Base-by-base conservation (phyloP, 2,113 vertebrate species). In the Mugil cephalus region DNA sequence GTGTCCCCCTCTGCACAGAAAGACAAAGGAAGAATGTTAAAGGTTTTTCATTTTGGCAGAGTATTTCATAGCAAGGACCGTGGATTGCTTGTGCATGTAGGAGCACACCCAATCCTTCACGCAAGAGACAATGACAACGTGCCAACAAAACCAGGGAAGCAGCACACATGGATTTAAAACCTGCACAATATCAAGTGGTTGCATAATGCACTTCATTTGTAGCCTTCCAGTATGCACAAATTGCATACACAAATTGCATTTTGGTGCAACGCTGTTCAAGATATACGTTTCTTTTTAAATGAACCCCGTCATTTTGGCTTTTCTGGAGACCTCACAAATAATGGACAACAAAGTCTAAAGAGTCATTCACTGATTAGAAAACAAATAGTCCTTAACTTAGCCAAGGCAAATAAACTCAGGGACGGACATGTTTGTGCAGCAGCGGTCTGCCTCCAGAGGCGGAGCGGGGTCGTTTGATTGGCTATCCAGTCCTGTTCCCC, bases 1-100 rank as follows among this genome's bases (percentile, higher is more conserved):
- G 95, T 74, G 87, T 92, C 55, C 89, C 73, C 90, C 93, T 91
- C 88, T 90, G 56, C 13, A 58, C 12, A 71, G 15, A 30, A 58
- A 50, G 0, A 67, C 8, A 62, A 3, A 80, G 7, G 4, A 68
- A 46, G 54, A 51, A 56, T 9, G 38, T 90, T 6, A 73, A 6
- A 62, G 5, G 24, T 30, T 30, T 30, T 30, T 30, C 24, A 3
- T 30, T 30, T 30, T 30, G 24, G 3, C 24, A 30, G n/a, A n/a
- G n/a, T n/a, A n/a, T n/a, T n/a, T n/a, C n/a, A n/a, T n/a, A n/a
- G n/a, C n/a, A n/a, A n/a, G n/a, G n/a, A n/a, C n/a, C n/a, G n/a
- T n/a, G n/a, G n/a, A n/a, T n/a, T n/a, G n/a, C n/a, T n/a, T n/a
- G n/a, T n/a, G n/a, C n/a, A n/a, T n/a, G n/a, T n/a, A n/a, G n/a